phyloP scores from a whole-genome alignment of 2,797 vertebrate genomes.

The Rhinatrema bivittatum region DNA sequence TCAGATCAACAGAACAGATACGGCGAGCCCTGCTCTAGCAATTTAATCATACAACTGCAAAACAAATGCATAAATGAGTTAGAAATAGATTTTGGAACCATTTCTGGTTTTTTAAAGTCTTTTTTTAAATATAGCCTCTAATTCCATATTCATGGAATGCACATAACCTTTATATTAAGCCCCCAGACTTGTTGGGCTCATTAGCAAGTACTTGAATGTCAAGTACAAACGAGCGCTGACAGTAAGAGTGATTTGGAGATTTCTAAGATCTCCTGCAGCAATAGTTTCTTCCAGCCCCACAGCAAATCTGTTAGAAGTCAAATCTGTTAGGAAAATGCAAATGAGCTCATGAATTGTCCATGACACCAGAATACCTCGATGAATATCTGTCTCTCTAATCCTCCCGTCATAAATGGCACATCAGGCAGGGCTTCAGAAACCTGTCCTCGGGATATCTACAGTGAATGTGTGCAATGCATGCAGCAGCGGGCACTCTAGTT shows the following conservation, averaged over 20 bases:
- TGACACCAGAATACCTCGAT: neutral
- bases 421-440: too few species aligned
- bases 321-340: neutral
- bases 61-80: too few species aligned
- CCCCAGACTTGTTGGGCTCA: neutral
- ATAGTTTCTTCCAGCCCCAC: too few species aligned
- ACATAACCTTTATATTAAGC: neutral
- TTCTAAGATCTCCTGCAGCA: neutral
- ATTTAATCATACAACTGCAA: too few species aligned
- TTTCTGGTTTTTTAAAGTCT: neutral
- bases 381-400: too few species aligned
- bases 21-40: too few species aligned
- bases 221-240: neutral
- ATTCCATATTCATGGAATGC: conserved; percentile 5
- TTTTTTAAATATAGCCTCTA: neutral
- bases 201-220: conserved; percentile 17
- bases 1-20: too few species aligned
- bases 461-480: too few species aligned
- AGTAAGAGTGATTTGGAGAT: neutral
- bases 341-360: neutral
- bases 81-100: neutral
- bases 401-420: too few species aligned
- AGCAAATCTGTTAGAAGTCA: neutral
- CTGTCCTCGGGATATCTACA: too few species aligned
- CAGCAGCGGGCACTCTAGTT: too few species aligned